Percentiles rank a stretch among this genome's conserved stretches.
Conservation (phyloP, 2,113 vertebrate genomes). For the Chrysemys picta region DNA sequence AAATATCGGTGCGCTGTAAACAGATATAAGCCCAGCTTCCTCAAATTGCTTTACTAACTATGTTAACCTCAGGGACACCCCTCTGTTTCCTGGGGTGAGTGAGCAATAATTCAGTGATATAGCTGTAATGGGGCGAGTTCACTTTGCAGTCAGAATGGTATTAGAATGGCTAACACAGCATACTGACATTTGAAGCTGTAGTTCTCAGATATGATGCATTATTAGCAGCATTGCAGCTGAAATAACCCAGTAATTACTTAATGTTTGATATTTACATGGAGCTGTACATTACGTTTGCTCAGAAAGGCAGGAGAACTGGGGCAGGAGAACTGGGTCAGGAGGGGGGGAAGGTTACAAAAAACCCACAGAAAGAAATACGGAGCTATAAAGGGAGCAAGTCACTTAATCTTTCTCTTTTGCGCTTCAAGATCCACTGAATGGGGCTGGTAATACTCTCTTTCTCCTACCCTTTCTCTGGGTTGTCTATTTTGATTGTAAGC, state of each 20-base stretch:
- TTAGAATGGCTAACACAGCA: background rate
- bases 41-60: conserved; percentile 63
- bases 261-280: conserved; percentile 70
- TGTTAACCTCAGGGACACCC: conserved; percentile 56
- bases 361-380: conserved; percentile 59
- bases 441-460: background rate
- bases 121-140: conserved; percentile 42
- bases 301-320: conserved; percentile 39
- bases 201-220: conserved; percentile 49
- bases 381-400: conserved; percentile 25
- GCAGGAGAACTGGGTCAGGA: conserved; percentile 19
- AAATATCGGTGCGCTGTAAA: conserved; percentile 45
- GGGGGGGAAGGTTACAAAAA: conserved; percentile 48
- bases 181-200: conserved; percentile 16
- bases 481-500: background rate
- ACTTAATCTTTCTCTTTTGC: background rate
- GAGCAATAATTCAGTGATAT: conserved; percentile 46
- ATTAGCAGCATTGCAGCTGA: conserved; percentile 58
- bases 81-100: conserved; percentile 57
- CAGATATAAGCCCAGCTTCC: conserved; percentile 50
- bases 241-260: conserved; percentile 70
- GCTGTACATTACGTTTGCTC: conserved; percentile 59
- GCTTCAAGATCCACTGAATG: fast-evolving
- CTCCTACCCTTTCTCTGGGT: background rate
- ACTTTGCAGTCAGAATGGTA: background rate